Evolutionary conservation across 2,888 invertebrate genomes (phyloP).

Genomic region (Drosophila mettleri): DNA sequence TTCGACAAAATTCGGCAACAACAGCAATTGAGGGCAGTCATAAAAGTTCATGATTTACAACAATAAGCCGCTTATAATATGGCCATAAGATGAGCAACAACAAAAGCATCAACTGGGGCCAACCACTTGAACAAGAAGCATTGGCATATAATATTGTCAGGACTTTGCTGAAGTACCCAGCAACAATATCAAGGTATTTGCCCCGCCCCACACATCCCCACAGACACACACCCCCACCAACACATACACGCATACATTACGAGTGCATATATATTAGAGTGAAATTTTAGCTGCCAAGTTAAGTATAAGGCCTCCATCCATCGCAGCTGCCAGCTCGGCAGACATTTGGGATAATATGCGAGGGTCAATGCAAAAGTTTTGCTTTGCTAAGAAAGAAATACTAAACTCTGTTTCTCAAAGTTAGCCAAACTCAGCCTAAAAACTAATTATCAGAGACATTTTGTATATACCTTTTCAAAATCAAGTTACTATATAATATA

Average conservation of each 20-base stretch:
- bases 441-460: neutral
- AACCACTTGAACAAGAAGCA: slow-evolving; percentile 8
- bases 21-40: slow-evolving; percentile 2
- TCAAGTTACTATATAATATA: too few species aligned
- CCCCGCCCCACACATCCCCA: neutral
- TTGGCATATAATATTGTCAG: slow-evolving; percentile 31
- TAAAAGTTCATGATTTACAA: slow-evolving; percentile 37
- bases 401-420: too few species aligned
- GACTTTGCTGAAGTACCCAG: slow-evolving; percentile 21
- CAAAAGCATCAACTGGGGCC: slow-evolving; percentile 3
- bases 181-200: slow-evolving; percentile 21
- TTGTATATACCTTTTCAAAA: too few species aligned
- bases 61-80: slow-evolving; percentile 57
- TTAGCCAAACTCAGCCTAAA: too few species aligned
- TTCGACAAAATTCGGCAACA: neutral
- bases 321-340: slow-evolving; percentile 14
- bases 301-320: slow-evolving; percentile 21
- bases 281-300: slow-evolving; percentile 47
- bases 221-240: slow-evolving; percentile 13
- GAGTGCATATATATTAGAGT: slow-evolving; percentile 59
- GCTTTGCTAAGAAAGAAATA: too few species aligned
- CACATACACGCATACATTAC: slow-evolving; percentile 2
- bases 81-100: slow-evolving; percentile 18
- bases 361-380: slow-evolving; percentile 11
- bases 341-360: slow-evolving; percentile 13